Evolutionary conservation across 1,140 invertebrate species (phyloP), one percentile per base, ranked within the genome.

Genomic region (Ctenoplectra terminalis): DNA sequence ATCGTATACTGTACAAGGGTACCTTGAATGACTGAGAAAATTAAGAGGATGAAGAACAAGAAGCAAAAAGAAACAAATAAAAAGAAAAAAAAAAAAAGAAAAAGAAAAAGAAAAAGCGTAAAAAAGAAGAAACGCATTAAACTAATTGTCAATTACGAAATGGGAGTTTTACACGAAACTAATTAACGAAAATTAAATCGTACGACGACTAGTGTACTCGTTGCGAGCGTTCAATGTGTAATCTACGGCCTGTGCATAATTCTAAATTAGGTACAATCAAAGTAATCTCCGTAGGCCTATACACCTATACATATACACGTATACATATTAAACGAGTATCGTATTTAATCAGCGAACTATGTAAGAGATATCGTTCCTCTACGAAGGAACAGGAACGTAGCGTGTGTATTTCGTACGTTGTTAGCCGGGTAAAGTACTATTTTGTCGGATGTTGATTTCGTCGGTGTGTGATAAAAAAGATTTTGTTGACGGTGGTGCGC

Each of bases 211-310:
- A 37, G 31, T 37, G 37, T 37, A 74, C 73, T 50, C 34, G 46
- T 77, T 56, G 26, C 70, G 54, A 43, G 58, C 34, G 37, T 48
- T 86, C 80, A 66, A 82, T 87, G 84, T 87, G 71, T 70, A 75
- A 84, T 84, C 78, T 87, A 87, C 72, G 87, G 76, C 87, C 87
- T 87, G 85, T 83, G 83, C 83, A 87, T 88, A 85, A 88, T 88
- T 88, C 87, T 88, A 88, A 88, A 88, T 88, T 88, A 88, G 85
- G 40, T 87, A 88, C 82, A 78, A 84, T 84, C 78, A 64, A 82
- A 84, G 60, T 87, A 84, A 87, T 79, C 67, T 81, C 52, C 69
- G 77, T 87, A 87, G 86, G 81, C 63, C 76, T 72, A 66, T 83
- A 82, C 73, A 82, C 63, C 52, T 46, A 67, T 64, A 80, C n/a